These are phyloP conservation scores for Conomelus anceps DNA, from an alignment of 2,888 invertebrate genomes.

Conservation along the genomic window DNA sequence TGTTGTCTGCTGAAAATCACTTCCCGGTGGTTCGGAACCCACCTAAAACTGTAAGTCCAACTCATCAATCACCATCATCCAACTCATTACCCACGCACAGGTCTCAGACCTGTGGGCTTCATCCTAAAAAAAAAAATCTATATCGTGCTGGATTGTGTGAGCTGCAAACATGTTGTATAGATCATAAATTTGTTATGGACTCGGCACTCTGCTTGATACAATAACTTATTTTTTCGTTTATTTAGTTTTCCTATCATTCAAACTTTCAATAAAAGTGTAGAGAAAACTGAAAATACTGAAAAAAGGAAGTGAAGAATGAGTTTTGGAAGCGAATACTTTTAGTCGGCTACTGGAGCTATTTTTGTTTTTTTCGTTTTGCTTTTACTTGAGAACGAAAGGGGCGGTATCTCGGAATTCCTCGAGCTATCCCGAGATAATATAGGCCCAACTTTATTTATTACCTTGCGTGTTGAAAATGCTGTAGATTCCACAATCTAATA, in stretches of 20 bases:
- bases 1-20: too few relatives aligned
- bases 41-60: too few relatives aligned
- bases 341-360: background rate
- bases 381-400: background rate
- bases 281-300: background rate
- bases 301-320: background rate
- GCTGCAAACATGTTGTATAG: too few relatives aligned
- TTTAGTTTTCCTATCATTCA: background rate
- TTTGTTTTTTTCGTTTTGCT: background rate
- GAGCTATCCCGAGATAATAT: background rate
- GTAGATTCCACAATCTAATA: background rate
- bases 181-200: too few relatives aligned
- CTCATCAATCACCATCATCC: too few relatives aligned
- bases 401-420: background rate
- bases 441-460: background rate
- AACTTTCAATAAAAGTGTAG: background rate
- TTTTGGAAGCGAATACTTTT: background rate
- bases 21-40: too few relatives aligned
- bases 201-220: too few relatives aligned
- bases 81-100: too few relatives aligned
- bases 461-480: background rate
- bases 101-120: too few relatives aligned
- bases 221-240: too few relatives aligned
- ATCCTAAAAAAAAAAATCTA: too few relatives aligned
- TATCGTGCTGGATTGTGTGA: too few relatives aligned